These are phyloP conservation scores for Chamaetylas fuelleborni DNA, from an alignment of 2,113 vertebrate species.

Conservation along the genomic window DNA sequence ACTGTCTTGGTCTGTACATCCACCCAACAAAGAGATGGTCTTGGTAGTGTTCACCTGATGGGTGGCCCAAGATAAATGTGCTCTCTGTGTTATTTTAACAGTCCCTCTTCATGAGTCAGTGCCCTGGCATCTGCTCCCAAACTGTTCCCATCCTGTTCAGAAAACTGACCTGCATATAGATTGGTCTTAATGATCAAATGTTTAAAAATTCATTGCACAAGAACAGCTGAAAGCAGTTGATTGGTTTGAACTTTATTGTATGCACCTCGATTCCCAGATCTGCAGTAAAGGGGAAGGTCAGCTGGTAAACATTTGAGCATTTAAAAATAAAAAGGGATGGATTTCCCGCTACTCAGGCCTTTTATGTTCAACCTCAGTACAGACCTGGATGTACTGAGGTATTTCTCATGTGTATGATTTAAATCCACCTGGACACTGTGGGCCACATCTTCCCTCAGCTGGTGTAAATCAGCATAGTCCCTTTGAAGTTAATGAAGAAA, in stretches of 20 bases:
- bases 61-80: constrained; percentile 66
- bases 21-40: constrained; percentile 1
- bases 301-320: constrained; percentile 82
- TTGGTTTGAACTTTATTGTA: constrained; percentile 83
- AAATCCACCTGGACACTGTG: constrained; percentile 57
- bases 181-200: constrained; percentile 83
- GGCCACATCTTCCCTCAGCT: constrained; percentile 62
- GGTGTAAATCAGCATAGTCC: constrained; percentile 60
- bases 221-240: constrained; percentile 84
- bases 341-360: constrained; percentile 59
- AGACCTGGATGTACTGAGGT: constrained; percentile 46
- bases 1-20: constrained; percentile 26
- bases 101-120: constrained; percentile 71
- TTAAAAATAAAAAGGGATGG: constrained; percentile 73
- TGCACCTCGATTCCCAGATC: constrained; percentile 81
- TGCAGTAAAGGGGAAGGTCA: constrained; percentile 78
- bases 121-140: constrained; percentile 79
- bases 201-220: constrained; percentile 82
- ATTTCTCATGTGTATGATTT: constrained; percentile 58
- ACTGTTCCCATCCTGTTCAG: constrained; percentile 80
- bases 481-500: constrained; percentile 68
- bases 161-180: constrained; percentile 84
- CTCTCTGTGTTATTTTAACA: constrained; percentile 67
- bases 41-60: constrained; percentile 53
- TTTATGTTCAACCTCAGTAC: constrained; percentile 56